phyloP scores from a whole-genome alignment of 2,113 vertebrate genomes.

The Dendropsophus ebraccatus region DNA sequence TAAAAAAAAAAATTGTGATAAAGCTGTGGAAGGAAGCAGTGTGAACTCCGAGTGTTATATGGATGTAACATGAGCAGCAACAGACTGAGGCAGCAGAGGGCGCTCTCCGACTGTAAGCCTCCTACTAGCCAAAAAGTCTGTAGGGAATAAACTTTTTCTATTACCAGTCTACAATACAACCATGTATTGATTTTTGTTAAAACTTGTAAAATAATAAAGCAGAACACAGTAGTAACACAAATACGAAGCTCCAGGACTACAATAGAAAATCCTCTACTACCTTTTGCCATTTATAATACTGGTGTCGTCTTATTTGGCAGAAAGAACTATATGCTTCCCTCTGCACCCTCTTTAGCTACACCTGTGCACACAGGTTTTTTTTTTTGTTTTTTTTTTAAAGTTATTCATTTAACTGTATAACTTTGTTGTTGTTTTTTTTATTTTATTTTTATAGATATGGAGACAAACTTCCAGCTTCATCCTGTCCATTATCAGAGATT shows the following conservation, averaged over 20 bases:
- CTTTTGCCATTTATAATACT: not conserved
- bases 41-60: too few relatives aligned
- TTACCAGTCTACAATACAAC: not conserved
- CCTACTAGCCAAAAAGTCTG: not conserved
- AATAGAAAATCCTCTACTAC: not conserved
- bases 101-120: not conserved
- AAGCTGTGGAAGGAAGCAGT: too few relatives aligned
- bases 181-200: not conserved
- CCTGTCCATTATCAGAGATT: conserved; percentile 42
- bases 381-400: too few relatives aligned
- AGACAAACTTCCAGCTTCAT: conserved; percentile 30
- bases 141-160: not conserved
- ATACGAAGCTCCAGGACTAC: not conserved
- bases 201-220: not conserved
- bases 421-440: too few relatives aligned
- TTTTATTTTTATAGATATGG: conserved; percentile 2
- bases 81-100: not conserved
- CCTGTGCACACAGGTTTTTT: too few relatives aligned
- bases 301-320: not conserved
- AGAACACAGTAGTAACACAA: not conserved
- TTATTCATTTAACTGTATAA: not conserved
- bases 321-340: too few relatives aligned
- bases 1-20: too few relatives aligned
- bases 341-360: too few relatives aligned
- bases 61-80: not conserved